Evolutionary conservation across 2,888 invertebrate genomes (phyloP), one percentile per base, ranked within the genome.

Genomic region (Nephrotoma flavescens): DNA sequence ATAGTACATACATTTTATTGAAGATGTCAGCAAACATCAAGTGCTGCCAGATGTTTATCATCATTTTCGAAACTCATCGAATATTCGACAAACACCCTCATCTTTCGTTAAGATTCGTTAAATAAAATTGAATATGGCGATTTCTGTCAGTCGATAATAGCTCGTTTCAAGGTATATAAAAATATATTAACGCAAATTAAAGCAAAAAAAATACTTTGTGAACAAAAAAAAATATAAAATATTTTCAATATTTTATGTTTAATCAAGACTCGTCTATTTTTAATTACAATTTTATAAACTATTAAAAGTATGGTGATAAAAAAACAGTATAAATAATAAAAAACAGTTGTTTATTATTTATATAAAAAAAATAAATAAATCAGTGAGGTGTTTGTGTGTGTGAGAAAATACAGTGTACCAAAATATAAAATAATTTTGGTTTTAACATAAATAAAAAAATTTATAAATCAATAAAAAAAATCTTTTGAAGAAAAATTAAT

Each of bases 131-230:
- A 87, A 87, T 87, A 87, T 88, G 88, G 88, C 87, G 87, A 87
- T 87, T 88, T 87, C 87, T 88, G 87, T 87, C 87, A 87, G 86
- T 86, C 87, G 86, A 86, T 86, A 86, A 57, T 87, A 86, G 85
- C 57, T 86, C 86, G 87, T 87, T 86, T 87, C 57, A 87, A 71
- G 71, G 71, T 31, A 71, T 71, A 71, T 9, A 31, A 71, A 71
- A 71, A 15, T 7, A 71, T 31, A 2, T 31, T 31, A 31, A 31
- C 31, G 31, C 4, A 71, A 9, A 9, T 19, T 4, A 71, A 71
- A 71, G 71, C 71, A 71, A 71, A 71, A 71, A 15, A 57, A 57
- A 57, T 6, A 52, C 15, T 52, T 52, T 71, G 71, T 71, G 31
- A 71, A 71, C 7, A 31, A 71, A 71, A 9, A 71, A 9, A 71